These are phyloP conservation scores for Scomberomorus guttatus DNA, from an alignment of 2,797 vertebrate genomes.

Conservation along the genomic window DNA sequence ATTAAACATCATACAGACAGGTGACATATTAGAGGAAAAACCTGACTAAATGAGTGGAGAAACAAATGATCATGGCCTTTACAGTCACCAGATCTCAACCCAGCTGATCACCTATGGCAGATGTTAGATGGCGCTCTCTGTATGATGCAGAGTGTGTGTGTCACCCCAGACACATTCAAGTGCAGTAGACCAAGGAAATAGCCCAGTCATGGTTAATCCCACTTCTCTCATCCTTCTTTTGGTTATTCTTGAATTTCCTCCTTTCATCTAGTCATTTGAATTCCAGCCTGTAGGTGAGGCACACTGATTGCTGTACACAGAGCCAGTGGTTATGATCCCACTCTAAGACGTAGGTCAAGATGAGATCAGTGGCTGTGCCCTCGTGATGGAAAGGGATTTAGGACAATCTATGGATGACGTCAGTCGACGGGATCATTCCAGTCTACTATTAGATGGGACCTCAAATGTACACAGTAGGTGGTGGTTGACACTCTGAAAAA, in stretches of 20 bases:
- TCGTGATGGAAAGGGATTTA: slow-evolving; percentile 43
- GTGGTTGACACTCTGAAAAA: neutral
- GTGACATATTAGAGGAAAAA: too few relatives aligned
- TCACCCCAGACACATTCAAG: neutral
- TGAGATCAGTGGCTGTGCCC: slow-evolving; percentile 48
- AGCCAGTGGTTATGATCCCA: slow-evolving; percentile 1
- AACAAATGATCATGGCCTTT: too few relatives aligned
- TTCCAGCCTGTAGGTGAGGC: neutral
- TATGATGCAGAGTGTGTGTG: too few relatives aligned
- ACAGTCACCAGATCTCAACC: too few relatives aligned
- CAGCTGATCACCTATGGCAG: too few relatives aligned
- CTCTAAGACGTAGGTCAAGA: slow-evolving; percentile 55
- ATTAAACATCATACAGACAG: neutral
- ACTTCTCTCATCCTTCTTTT: neutral
- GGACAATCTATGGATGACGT: slow-evolving; percentile 23
- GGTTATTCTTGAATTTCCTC: neutral
- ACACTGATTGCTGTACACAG: neutral
- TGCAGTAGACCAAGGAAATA: neutral
- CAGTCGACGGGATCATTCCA: slow-evolving; percentile 12
- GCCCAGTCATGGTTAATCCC: neutral
- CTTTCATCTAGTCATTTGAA: neutral
- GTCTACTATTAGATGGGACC: neutral
- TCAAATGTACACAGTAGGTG: too few relatives aligned
- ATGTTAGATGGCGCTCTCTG: too few relatives aligned
- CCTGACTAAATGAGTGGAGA: neutral